Conservation (phyloP, 1,140 invertebrate species). For the Cryptotermes secundus region DNA sequence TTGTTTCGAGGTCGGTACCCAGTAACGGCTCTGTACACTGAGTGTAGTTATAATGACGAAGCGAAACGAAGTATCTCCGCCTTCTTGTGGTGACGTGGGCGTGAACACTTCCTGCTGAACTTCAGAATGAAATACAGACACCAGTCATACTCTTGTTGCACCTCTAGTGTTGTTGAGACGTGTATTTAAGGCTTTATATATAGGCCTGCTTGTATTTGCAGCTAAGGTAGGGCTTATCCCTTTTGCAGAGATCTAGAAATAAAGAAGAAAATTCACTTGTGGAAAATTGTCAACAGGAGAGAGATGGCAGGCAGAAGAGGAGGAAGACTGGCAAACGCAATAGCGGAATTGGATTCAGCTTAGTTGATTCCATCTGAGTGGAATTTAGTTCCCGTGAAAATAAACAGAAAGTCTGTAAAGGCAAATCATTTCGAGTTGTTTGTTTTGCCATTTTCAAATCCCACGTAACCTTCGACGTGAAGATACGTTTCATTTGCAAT, state of each 20-base stretch:
- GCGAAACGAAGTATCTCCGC: too few species aligned
- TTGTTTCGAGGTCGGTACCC: too few species aligned
- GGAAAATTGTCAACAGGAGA: neutral
- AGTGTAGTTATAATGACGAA: too few species aligned
- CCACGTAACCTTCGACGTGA: too few species aligned
- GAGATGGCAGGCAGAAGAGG: neutral
- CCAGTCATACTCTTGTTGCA: neutral
- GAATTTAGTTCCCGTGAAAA: neutral
- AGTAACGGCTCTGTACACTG: too few species aligned
- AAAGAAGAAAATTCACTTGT: slow-evolving; percentile 1
- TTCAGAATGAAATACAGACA: neutral
- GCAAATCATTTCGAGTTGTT: neutral
- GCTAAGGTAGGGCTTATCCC: too few species aligned
- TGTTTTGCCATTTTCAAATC: neutral
- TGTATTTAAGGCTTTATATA: too few species aligned
- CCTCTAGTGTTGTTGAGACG: neutral
- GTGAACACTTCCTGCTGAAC: neutral
- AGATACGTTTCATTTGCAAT: too few species aligned
- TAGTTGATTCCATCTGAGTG: neutral
- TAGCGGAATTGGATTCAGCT: neutral
- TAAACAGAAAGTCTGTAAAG: neutral
- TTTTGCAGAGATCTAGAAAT: neutral
- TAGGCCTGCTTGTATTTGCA: neutral
- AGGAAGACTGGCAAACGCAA: neutral
- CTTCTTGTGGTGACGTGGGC: too few species aligned